phyloP scores from a whole-genome alignment of 1,140 invertebrate genomes.

The Planococcus citri region DNA sequence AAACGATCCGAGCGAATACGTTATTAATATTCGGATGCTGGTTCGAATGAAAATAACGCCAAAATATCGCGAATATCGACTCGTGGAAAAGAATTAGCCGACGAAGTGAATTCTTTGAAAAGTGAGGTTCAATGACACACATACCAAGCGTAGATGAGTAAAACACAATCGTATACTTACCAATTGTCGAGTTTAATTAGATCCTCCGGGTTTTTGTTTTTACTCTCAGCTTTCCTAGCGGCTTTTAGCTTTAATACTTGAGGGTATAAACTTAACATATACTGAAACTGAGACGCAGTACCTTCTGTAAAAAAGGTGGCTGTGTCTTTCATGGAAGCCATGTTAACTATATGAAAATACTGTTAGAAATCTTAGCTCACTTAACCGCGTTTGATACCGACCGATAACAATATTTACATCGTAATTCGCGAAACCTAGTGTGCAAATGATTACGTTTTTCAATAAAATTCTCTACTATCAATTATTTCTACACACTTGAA shows the following conservation, averaged over 20 bases:
- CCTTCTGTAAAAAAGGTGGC: constrained; percentile 81
- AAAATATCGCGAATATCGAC: too few species aligned
- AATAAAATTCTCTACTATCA: too few species aligned
- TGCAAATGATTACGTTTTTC: too few species aligned
- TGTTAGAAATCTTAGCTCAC: not conserved
- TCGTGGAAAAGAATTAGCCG: too few species aligned
- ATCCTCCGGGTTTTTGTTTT: constrained; percentile 82
- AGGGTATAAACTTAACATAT: constrained; percentile 75
- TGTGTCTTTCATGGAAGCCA: constrained; percentile 74
- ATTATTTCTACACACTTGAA: too few species aligned
- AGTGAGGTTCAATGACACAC: constrained; percentile 5
- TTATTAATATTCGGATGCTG: too few species aligned
- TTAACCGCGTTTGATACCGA: not conserved
- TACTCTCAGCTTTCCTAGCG: constrained; percentile 71
- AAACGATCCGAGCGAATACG: too few species aligned
- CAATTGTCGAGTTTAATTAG: constrained; percentile 85
- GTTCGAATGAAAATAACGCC: too few species aligned
- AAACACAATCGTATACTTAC: constrained; percentile 47
- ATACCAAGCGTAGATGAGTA: not conserved
- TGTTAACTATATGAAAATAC: constrained; percentile 30
- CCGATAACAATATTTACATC: constrained; percentile 9
- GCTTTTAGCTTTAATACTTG: constrained; percentile 75
- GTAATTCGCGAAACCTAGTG: not conserved
- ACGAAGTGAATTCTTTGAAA: not conserved
- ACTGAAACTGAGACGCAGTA: constrained; percentile 70